Base-by-base conservation (phyloP, 2,888 invertebrate species). In the Gerris lacustris region DNA sequence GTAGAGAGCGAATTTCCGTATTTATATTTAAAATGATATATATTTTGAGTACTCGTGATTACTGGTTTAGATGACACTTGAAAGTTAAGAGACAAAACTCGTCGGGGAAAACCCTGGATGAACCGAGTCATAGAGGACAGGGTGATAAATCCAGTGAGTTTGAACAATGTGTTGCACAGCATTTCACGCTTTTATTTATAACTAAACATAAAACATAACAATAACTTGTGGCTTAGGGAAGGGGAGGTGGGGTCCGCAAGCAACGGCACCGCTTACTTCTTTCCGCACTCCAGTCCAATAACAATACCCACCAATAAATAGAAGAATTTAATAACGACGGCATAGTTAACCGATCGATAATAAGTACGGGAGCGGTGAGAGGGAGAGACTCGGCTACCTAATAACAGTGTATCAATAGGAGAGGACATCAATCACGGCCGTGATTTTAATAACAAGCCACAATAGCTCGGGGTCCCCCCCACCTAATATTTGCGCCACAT, bases 381-480 rank as follows among this genome's bases (percentile, higher is more conserved):
- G 64, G 64, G 31, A n/a, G 64, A 11, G 31, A n/a, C 11, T 11
- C 62, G 62, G 15, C 31, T 55, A 55, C 55, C 55, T 55, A 55
- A 55, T 55, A 18, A 64, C 64, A 64, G 18, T 64, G 18, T 64
- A 64, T 64, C 64, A 64, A 64, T 64, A 64, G 18, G 31, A 71
- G 72, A 66, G 67, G 69, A 72, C 73, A 73, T 73, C 73, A 73
- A 73, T 73, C 73, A 73, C 71, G 45, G 17, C 45, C 71, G 69
- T 73, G 73, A 73, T 73, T 73, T 73, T 72, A 73, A 73, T 73
- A 73, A 73, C 67, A 71, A 69, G 69, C 72, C 69, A 73, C 71
- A 55, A 55, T 55, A 55, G 55, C 64, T 18, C 64, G 71, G 72
- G 70, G 69, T 71, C 71, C 70, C 67, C 66, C 63, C 71, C 69